phyloP scores from a whole-genome alignment of 2,113 vertebrate genomes.

The Grantiella picta region DNA sequence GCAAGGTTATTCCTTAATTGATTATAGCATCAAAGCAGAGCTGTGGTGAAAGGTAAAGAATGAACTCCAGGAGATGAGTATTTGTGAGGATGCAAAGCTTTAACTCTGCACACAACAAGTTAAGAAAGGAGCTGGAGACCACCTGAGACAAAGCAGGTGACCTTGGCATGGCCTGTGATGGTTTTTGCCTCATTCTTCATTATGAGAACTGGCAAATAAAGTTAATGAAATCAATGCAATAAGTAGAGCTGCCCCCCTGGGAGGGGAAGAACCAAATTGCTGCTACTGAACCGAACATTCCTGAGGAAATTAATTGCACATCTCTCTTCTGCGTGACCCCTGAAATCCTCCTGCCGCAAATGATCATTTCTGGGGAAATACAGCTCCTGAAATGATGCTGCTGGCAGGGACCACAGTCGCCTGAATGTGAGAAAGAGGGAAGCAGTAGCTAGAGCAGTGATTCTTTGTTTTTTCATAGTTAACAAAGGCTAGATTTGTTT shows the following conservation, averaged over 20 bases:
- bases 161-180: background rate
- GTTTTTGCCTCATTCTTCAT: background rate
- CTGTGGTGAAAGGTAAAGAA: background rate
- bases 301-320: conserved; percentile 15
- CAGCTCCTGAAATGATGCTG: background rate
- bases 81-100: background rate
- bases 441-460: background rate
- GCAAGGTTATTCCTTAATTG: background rate
- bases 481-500: background rate
- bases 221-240: background rate
- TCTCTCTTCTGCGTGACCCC: background rate
- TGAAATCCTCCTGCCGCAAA: background rate
- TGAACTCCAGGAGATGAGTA: background rate
- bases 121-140: background rate
- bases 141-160: background rate
- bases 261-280: background rate
- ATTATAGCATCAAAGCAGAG: background rate
- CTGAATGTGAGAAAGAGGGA: background rate
- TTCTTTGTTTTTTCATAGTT: background rate
- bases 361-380: background rate
- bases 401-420: background rate
- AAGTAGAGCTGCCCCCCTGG: background rate
- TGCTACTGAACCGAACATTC: background rate
- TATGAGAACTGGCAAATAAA: background rate
- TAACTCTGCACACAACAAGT: background rate